A percentile compares a stretch with the other conserved stretches of the same genome.
phyloP scores from a whole-genome alignment of 1,140 invertebrate species.

The Leptonema lineaticorne region DNA sequence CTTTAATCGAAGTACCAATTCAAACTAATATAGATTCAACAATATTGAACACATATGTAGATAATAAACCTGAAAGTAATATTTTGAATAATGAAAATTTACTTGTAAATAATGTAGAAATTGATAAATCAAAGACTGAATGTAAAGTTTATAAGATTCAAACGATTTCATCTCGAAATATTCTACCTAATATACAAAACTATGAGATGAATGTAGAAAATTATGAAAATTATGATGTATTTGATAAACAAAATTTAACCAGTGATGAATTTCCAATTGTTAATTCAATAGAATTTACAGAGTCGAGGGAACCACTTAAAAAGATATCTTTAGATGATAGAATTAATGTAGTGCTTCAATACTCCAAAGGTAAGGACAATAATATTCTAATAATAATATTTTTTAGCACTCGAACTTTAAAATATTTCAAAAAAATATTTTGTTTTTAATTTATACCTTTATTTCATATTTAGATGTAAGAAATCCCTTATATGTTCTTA shows the following conservation, averaged over 20 bases:
- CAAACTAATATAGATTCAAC: background rate
- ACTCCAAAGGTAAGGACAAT: constrained; percentile 30
- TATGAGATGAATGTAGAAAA: constrained; percentile 9
- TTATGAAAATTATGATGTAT: constrained; percentile 20
- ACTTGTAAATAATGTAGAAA: background rate
- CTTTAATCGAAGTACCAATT: constrained; percentile 12
- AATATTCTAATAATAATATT: too few species aligned
- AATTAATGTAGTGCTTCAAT: constrained; percentile 38
- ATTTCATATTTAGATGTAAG: too few species aligned
- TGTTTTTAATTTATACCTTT: too few species aligned
- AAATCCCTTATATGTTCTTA: too few species aligned
- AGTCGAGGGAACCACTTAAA: background rate
- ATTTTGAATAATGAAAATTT: background rate
- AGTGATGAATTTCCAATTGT: background rate
- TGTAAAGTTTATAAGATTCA: constrained; percentile 34
- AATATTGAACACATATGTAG: background rate
- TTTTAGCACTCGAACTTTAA: too few species aligned
- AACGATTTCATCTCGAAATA: constrained; percentile 28
- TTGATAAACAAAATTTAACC: background rate
- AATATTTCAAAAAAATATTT: too few species aligned
- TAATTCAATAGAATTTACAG: background rate
- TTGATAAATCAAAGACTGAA: constrained; percentile 2
- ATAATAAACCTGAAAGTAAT: background rate
- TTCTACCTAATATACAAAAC: background rate
- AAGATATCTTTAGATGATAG: constrained; percentile 40